Evolutionary conservation across 2,113 vertebrate species (phyloP).

Genomic region (Hippocampus abdominalis): DNA sequence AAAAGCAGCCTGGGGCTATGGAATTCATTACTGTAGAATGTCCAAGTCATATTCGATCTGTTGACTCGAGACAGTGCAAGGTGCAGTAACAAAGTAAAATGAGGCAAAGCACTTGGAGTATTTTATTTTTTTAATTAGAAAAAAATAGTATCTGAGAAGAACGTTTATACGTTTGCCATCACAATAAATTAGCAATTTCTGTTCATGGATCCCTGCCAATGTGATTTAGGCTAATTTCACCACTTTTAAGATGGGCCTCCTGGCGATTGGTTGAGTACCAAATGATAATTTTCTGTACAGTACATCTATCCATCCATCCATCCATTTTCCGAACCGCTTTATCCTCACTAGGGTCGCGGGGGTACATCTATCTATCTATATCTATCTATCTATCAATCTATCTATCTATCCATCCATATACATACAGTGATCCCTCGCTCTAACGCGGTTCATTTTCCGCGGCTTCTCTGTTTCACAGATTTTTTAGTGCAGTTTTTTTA

Average conservation of each 20-base stretch:
- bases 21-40: slow-evolving; percentile 49
- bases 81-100: slow-evolving; percentile 38
- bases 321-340: too few species aligned
- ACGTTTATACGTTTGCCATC: slow-evolving; percentile 28
- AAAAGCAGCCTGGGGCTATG: slow-evolving; percentile 26
- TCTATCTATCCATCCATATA: too few species aligned
- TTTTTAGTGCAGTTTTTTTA: too few species aligned
- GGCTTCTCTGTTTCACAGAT: too few species aligned
- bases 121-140: slow-evolving; percentile 25
- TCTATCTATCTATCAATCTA: too few species aligned
- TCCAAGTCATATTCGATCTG: slow-evolving; percentile 34
- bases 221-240: slow-evolving; percentile 28
- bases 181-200: slow-evolving; percentile 5
- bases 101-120: slow-evolving; percentile 32
- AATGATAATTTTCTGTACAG: slow-evolving; percentile 63
- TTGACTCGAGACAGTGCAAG: slow-evolving; percentile 29
- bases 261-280: slow-evolving; percentile 55
- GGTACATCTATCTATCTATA: too few species aligned
- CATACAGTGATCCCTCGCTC: too few species aligned
- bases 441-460: too few species aligned
- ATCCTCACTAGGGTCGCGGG: too few species aligned
- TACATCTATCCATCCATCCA: too few species aligned
- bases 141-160: slow-evolving; percentile 37
- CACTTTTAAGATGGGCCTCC: slow-evolving; percentile 13
- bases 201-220: background rate